Evolutionary conservation across 92 coral and sea anemone species (phyloP), one percentile per base, ranked within the genome.

Genomic region (Bergia puertoricense): DNA sequence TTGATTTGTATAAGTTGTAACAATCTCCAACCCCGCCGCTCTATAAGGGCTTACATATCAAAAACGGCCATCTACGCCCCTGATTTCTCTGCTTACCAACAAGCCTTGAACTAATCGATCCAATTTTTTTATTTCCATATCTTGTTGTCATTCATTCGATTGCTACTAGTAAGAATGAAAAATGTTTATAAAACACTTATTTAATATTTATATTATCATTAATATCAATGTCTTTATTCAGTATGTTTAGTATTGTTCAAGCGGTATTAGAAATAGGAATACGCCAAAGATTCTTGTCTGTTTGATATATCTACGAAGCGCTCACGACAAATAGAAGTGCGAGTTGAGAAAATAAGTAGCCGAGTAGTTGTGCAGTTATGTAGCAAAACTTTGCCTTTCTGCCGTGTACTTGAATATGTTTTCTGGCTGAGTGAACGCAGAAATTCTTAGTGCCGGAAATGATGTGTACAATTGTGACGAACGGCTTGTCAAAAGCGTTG

Each of bases 321-420:
- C 23, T 30, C 30, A 13, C 9, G 9, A 20, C 77, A 13, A n/a
- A 22, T 3, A 41, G 80, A 76, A 76, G 46, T 22, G 46, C 46
- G n/a, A 40, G 50, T n/a, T 7, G 54, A 41, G 42, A 76, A 41
- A 14, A 16, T 4, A 15, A 54, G 18, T 10, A 40, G 80, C 5
- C 23, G 42, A 54, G 18, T 10, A 40, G 80, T 15, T 45, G 42
- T 42, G 57, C 67, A 48, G 57, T 30, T 36, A 5, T 11, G 77
- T 23, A 14, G 15, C 4, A 71, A 84, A 69, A 46, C 36, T 45
- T 84, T 48, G 54, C 51, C 67, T 68, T 84, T 69, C 13, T 69
- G 65, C 40, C 5, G 10, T 71, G 67, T 67, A 84, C 79, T 84
- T 71, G 87, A 84, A 84, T 84, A 69, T 69, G 87, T 84, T 84